Evolutionary conservation across 2,888 invertebrate species (phyloP), one percentile per base, ranked within the genome.

Genomic region (Yponomeuta evonymella): DNA sequence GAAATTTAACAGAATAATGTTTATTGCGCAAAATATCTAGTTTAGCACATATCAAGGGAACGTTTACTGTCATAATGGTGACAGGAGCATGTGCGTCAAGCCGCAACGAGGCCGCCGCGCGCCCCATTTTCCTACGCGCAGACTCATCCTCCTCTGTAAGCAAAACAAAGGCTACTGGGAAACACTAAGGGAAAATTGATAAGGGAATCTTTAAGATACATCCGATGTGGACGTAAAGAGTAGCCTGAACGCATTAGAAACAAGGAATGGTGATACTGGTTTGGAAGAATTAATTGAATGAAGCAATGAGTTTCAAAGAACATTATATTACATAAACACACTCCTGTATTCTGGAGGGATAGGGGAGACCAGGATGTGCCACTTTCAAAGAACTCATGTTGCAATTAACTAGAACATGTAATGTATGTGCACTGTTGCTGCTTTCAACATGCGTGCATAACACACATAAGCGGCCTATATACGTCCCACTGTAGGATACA

Each of bases 1-100:
- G 8, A 43, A 5, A 8, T 43, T 43, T 8, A 43, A 43, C 43
- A 43, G 51, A 15, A 15, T 15, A 2, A 58, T 58, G 12, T 58
- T 58, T 12, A 58, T 58, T 58, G 8, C 51, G 5, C 51, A 8
- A 15, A 58, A 58, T 58, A 58, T 43, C 8, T 43, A 43, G 43
- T 43, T 8, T 43, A 43, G 6, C 43, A 8, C 8, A 43, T 43
- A 43, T 58, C 51, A 58, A 58, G 15, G 43, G 43, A 12, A 67
- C 43, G 48, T 67, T 67, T 67, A 48, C 67, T 67, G 67, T 67
- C 67, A 58, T 58, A 23, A 48, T 10, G 67, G 12, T 67, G 67
- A 67, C 67, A 67, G 23, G 67, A 67, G 43, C 67, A 67, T 48
- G 48, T 67, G 67, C 67, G 67, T 67, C 67, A 65, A 33, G 43